Evolutionary conservation across 92 coral and sea anemone species (phyloP).

Genomic region (Porites rus): DNA sequence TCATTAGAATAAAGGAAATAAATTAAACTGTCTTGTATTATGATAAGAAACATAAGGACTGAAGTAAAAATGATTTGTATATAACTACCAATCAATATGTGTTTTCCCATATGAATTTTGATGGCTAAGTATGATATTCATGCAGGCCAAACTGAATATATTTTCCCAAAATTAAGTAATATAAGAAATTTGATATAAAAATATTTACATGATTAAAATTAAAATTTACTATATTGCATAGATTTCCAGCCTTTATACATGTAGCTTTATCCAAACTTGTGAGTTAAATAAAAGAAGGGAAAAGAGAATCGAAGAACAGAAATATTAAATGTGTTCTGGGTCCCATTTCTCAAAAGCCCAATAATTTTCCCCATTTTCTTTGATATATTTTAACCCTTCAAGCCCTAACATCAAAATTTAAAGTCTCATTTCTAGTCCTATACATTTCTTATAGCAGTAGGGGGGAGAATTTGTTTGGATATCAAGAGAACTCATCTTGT

Average conservation of each 20-base stretch:
- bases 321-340: slow-evolving; percentile 12
- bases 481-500: no score
- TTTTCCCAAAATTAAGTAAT: slow-evolving; percentile 5
- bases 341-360: slow-evolving; percentile 6
- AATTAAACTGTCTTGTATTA: slow-evolving; percentile 13
- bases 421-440: slow-evolving; percentile 12
- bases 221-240: slow-evolving; percentile 10
- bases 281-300: slow-evolving; percentile 12
- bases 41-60: slow-evolving; percentile 9
- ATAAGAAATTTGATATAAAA: background rate
- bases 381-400: slow-evolving; percentile 5
- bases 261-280: slow-evolving; percentile 15
- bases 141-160: slow-evolving; percentile 5
- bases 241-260: slow-evolving; percentile 10
- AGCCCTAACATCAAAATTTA: slow-evolving; percentile 12
- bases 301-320: slow-evolving; percentile 10
- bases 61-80: slow-evolving; percentile 13
- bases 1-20: slow-evolving; percentile 16
- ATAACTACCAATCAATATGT: slow-evolving; percentile 16
- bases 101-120: slow-evolving; percentile 15
- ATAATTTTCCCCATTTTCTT: slow-evolving; percentile 3
- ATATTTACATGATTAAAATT: slow-evolving; percentile 10
- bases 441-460: slow-evolving; percentile 9
- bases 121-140: slow-evolving; percentile 5
- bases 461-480: background rate